phyloP scores from a whole-genome alignment of 2,888 invertebrate genomes.

The Melipona beecheii region DNA sequence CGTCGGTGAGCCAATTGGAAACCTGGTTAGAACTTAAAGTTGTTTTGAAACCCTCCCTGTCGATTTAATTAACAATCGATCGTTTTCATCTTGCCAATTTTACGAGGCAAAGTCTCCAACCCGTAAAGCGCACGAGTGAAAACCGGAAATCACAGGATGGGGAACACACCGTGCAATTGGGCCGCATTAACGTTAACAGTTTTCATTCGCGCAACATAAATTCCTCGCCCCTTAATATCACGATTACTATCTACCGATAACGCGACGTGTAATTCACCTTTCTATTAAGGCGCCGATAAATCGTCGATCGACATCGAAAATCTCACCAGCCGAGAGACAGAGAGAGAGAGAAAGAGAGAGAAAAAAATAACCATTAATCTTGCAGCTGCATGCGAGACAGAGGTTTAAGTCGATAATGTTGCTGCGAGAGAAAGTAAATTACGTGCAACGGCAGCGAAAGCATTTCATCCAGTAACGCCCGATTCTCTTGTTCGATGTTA shows the following conservation, averaged over 20 bases:
- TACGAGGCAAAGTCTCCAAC: too few relatives aligned
- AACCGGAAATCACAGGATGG: constrained; percentile 8
- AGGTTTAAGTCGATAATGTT: constrained; percentile 61
- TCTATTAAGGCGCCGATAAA: constrained; percentile 42
- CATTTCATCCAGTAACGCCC: constrained; percentile 32
- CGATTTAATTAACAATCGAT: too few relatives aligned
- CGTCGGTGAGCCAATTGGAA: background rate
- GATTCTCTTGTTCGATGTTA: constrained; percentile 50
- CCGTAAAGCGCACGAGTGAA: background rate
- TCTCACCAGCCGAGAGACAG: constrained; percentile 25
- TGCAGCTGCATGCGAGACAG: constrained; percentile 40
- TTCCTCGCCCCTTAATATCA: constrained; percentile 25
- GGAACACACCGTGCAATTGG: background rate
- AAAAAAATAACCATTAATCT: constrained; percentile 39
- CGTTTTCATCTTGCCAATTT: background rate
- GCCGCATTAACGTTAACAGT: constrained; percentile 19
- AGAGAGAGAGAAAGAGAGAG: too few relatives aligned
- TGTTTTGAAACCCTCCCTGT: background rate
- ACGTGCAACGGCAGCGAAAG: constrained; percentile 62
- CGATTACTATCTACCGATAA: constrained; percentile 41
- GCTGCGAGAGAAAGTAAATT: constrained; percentile 69
- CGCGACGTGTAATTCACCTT: constrained; percentile 40
- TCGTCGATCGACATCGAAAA: constrained; percentile 36
- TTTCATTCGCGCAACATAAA: constrained; percentile 20
- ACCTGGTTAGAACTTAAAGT: background rate